These are phyloP conservation scores for Microplitis manilae DNA, from an alignment of 2,888 invertebrate species.

Conservation along the genomic window DNA sequence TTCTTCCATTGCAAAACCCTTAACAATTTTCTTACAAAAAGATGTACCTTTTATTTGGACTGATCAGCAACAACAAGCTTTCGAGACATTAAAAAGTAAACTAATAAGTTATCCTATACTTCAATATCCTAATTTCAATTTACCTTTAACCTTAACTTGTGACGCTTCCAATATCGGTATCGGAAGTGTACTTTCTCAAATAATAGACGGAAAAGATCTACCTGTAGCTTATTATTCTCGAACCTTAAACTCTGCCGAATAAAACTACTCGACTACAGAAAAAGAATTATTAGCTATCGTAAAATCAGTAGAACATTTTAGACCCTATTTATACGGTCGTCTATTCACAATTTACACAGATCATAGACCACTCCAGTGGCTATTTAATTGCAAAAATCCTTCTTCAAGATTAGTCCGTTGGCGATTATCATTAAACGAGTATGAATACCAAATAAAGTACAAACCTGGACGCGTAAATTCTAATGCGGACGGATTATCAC, in stretches of 20 bases:
- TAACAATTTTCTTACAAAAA: constrained; percentile 45
- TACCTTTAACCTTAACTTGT: constrained; percentile 50
- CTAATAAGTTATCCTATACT: constrained; percentile 53
- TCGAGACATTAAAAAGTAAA: constrained; percentile 46
- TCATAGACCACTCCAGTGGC: constrained; percentile 55
- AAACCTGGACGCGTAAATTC: constrained; percentile 29
- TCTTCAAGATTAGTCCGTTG: constrained; percentile 53
- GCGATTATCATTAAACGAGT: constrained; percentile 56
- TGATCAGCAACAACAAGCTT: constrained; percentile 34
- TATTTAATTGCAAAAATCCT: constrained; percentile 54
- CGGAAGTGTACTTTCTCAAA: constrained; percentile 32
- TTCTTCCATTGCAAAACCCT: constrained; percentile 47
- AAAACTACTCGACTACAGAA: constrained; percentile 57
- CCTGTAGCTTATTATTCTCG: constrained; percentile 60
- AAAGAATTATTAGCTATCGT: constrained; percentile 60
- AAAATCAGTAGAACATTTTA: constrained; percentile 57
- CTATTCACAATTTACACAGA: constrained; percentile 58
- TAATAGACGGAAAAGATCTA: constrained; percentile 54
- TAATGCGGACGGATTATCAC: constrained; percentile 22
- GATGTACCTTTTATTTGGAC: constrained; percentile 42
- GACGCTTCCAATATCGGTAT: constrained; percentile 33
- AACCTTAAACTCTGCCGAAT: constrained; percentile 56
- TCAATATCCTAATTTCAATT: constrained; percentile 58
- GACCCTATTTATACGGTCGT: constrained; percentile 59
- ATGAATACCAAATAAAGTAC: constrained; percentile 44